phyloP scores from a whole-genome alignment of 2,113 vertebrate genomes.

The Rattus rattus region DNA sequence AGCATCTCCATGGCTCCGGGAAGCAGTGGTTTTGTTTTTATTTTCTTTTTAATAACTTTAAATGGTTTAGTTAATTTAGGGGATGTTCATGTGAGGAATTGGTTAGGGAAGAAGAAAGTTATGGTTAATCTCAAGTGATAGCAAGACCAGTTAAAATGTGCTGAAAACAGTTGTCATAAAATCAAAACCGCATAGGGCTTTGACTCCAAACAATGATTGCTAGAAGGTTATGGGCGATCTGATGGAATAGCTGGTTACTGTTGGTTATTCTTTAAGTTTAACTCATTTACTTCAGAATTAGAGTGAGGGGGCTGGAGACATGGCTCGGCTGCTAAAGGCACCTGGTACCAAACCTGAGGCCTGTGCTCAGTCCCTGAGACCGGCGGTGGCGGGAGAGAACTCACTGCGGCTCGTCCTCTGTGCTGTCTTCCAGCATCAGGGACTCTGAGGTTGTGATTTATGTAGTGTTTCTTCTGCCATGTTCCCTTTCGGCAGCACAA shows the following conservation, averaged over 20 bases:
- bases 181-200: not conserved
- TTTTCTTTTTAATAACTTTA: slow-evolving; percentile 10
- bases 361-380: not conserved
- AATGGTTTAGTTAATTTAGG: not conserved
- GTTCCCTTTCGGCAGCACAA: not conserved
- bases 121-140: not conserved
- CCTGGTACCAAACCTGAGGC: too few relatives aligned
- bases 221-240: not conserved
- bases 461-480: not conserved
- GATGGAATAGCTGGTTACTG: not conserved
- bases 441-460: not conserved
- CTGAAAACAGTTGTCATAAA: not conserved
- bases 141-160: slow-evolving; percentile 28
- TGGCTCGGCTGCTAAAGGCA: not conserved
- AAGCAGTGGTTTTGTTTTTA: not conserved
- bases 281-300: not conserved
- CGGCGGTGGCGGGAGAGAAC: not conserved
- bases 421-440: not conserved
- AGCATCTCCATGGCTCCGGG: not conserved
- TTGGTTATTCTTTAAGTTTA: not conserved
- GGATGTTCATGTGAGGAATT: not conserved
- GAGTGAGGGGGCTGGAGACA: not conserved
- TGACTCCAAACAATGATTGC: not conserved
- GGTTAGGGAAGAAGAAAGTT: not conserved
- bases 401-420: not conserved